Conservation (phyloP, 2,888 invertebrate species). For the Polymixis lichenea region DNA sequence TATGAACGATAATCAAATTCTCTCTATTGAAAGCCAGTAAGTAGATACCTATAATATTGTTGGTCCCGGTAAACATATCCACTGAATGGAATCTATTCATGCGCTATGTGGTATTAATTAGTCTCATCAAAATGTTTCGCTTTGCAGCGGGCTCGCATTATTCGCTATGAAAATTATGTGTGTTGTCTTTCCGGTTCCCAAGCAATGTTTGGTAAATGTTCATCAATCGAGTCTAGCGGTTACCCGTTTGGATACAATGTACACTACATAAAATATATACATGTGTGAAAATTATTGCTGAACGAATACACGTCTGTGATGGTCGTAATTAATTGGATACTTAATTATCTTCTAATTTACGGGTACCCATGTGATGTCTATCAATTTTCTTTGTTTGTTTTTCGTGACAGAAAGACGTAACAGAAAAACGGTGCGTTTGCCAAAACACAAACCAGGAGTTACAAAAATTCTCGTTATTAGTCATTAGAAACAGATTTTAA, state of each 20-base stretch:
- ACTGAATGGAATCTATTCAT: conserved; percentile 7
- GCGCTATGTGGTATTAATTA: conserved; percentile 28
- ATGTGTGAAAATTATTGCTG: conserved; percentile 64
- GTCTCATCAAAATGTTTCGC: conserved; percentile 31
- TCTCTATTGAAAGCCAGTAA: neutral
- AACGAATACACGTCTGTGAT: conserved; percentile 63
- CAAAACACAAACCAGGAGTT: conserved; percentile 37
- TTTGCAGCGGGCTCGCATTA: conserved; percentile 9
- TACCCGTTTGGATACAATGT: conserved; percentile 19
- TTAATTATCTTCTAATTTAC: conserved; percentile 37
- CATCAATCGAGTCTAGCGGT: conserved; percentile 33
- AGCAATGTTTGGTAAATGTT: conserved; percentile 26
- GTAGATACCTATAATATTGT: neutral
- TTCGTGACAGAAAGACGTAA: conserved; percentile 39
- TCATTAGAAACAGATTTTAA: conserved; percentile 44
- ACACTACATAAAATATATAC: conserved; percentile 27
- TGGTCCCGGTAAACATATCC: neutral
- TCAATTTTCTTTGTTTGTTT: conserved; percentile 50
- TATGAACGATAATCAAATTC: neutral
- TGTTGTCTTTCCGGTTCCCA: conserved; percentile 1
- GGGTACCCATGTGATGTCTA: conserved; percentile 45
- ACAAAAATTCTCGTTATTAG: conserved; percentile 43
- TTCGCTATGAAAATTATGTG: conserved; percentile 13
- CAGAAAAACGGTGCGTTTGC: conserved; percentile 43
- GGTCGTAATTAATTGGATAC: conserved; percentile 25